Evolutionary conservation across 2,113 vertebrate species (phyloP).

Genomic region (Abramis brama): DNA sequence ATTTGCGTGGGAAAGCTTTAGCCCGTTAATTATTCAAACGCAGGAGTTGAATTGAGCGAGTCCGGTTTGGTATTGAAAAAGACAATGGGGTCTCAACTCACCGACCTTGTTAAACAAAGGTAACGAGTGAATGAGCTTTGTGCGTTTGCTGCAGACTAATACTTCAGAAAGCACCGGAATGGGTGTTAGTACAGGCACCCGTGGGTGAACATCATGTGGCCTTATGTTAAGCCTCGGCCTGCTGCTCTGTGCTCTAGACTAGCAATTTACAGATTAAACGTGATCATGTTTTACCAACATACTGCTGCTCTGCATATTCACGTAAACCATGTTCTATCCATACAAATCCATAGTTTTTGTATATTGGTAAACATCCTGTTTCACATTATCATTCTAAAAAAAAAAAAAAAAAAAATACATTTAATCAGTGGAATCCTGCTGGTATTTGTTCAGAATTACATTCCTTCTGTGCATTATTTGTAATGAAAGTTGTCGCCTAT

Average conservation of each 20-base stretch:
- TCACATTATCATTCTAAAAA: background rate
- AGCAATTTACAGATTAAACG: conserved; percentile 77
- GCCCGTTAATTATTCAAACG: conserved; percentile 23
- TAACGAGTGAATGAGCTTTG: conserved; percentile 28
- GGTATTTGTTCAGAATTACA: background rate
- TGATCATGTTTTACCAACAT: conserved; percentile 70
- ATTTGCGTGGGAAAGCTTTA: conserved; percentile 17
- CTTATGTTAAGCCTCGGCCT: conserved; percentile 67
- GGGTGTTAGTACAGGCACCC: conserved; percentile 43
- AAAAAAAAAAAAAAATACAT: background rate
- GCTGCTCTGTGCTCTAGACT: conserved; percentile 67
- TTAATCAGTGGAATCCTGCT: background rate
- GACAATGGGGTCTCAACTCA: conserved; percentile 1
- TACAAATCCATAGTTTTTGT: background rate
- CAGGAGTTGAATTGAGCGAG: background rate
- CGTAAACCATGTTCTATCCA: conserved; percentile 5
- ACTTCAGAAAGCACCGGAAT: conserved; percentile 1
- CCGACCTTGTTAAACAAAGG: conserved; percentile 23
- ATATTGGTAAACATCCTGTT: background rate
- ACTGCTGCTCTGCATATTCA: conserved; percentile 40
- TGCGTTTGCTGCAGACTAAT: conserved; percentile 14
- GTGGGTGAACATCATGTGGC: conserved; percentile 69
- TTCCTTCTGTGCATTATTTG: background rate
- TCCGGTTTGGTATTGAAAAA: background rate
- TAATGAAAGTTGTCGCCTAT: background rate